A percentile compares a stretch with the other conserved stretches of the same genome.
Conservation (phyloP, 2,888 invertebrate genomes). For the Cotesia congregata region DNA sequence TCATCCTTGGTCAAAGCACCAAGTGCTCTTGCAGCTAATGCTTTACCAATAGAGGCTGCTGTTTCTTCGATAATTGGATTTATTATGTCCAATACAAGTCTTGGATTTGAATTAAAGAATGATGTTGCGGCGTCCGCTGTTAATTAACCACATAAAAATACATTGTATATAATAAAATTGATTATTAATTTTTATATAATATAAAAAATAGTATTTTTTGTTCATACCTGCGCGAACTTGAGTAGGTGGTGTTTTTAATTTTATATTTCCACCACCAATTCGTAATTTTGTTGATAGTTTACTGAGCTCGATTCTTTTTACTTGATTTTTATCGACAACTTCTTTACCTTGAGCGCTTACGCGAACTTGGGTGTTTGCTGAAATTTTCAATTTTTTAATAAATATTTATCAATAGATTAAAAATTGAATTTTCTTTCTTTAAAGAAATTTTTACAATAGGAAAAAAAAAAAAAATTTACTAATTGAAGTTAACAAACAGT, state of each 20-base stretch:
- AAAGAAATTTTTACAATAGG: too few species aligned
- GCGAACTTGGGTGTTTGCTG: conserved; percentile 75
- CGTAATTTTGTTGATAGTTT: conserved; percentile 75
- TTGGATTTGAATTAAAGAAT: conserved; percentile 80
- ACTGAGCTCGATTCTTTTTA: conserved; percentile 76
- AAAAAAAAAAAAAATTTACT: too few species aligned
- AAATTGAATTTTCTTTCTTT: too few species aligned
- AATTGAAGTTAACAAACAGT: too few species aligned
- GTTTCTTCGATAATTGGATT: conserved; percentile 81
- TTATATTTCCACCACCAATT: conserved; percentile 76
- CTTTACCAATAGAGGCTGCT: conserved; percentile 75
- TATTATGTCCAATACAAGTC: conserved; percentile 77
- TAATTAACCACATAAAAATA: conserved; percentile 49
- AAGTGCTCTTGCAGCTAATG: conserved; percentile 75
- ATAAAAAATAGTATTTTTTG: conserved; percentile 13
- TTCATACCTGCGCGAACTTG: conserved; percentile 58
- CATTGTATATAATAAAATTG: conserved; percentile 17
- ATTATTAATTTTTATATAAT: conserved; percentile 1
- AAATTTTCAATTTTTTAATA: background rate
- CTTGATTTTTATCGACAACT: conserved; percentile 73
- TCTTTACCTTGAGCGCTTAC: conserved; percentile 75
- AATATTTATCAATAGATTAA: background rate
- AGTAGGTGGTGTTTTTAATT: conserved; percentile 69
- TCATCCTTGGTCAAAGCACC: conserved; percentile 75
- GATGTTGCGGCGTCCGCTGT: conserved; percentile 78